Conservation (phyloP, 1,140 invertebrate genomes). For the Littorina saxatilis region DNA sequence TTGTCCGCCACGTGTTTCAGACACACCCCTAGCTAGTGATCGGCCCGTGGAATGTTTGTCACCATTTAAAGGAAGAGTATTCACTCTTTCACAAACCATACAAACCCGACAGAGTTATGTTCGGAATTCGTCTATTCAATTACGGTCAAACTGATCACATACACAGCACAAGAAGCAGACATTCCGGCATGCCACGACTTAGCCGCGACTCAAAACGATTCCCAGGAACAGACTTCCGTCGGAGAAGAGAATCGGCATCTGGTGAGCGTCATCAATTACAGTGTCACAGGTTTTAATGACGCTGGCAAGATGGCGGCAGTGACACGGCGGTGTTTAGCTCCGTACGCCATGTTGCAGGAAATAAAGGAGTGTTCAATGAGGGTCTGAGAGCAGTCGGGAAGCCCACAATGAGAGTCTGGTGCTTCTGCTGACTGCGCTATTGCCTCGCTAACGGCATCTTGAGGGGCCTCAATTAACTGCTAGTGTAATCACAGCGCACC, state of each 20-base stretch:
- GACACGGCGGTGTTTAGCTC: conserved; percentile 28
- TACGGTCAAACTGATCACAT: neutral
- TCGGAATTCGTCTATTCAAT: no score
- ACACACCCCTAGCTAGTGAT: no score
- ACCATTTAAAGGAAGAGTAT: no score
- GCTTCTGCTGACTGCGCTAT: neutral
- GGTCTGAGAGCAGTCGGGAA: neutral
- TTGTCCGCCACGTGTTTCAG: no score
- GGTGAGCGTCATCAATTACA: conserved; percentile 36
- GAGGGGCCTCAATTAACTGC: conserved; percentile 20
- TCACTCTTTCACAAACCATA: no score
- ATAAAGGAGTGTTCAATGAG: neutral
- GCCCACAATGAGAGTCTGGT: neutral
- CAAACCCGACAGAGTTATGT: no score
- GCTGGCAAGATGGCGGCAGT: conserved; percentile 21
- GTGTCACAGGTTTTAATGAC: conserved; percentile 34
- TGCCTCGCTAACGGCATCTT: conserved; percentile 4
- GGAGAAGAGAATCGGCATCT: neutral
- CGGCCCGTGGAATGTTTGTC: no score
- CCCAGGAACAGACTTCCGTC: neutral
- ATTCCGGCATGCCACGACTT: neutral
- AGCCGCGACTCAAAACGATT: neutral
- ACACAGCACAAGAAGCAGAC: neutral
- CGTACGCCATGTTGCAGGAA: conserved; percentile 22
- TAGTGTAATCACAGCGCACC: conserved; percentile 8